Conservation (phyloP, 2,888 invertebrate genomes). For the Drosophila helvetica region DNA sequence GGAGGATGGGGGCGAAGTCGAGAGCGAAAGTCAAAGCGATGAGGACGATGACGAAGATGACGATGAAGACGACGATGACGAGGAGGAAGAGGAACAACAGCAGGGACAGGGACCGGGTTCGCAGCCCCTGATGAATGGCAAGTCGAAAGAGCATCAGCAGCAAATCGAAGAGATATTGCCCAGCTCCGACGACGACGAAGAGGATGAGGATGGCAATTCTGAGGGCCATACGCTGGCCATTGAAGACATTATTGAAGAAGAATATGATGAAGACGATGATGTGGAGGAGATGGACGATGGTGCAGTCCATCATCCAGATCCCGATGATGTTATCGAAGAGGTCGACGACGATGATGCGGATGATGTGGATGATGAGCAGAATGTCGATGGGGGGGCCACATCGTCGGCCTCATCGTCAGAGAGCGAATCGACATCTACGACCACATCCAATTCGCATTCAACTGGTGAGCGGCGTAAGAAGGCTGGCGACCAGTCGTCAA, state of each 20-base stretch:
- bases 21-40: conserved; percentile 22
- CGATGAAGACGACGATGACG: conserved; percentile 61
- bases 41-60: conserved; percentile 58
- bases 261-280: conserved; percentile 54
- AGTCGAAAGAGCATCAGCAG: conserved; percentile 29
- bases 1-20: conserved; percentile 36
- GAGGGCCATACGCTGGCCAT: conserved; percentile 47
- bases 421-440: conserved; percentile 62
- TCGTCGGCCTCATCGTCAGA: conserved; percentile 55
- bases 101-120: conserved; percentile 12
- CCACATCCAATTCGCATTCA: conserved; percentile 62
- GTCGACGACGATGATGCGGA: conserved; percentile 51
- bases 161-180: conserved; percentile 18
- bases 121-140: conserved; percentile 54
- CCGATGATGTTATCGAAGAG: conserved; percentile 47
- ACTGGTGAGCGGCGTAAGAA: conserved; percentile 71
- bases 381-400: conserved; percentile 44
- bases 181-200: conserved; percentile 43
- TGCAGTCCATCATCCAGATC: conserved; percentile 5
- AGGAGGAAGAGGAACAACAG: conserved; percentile 50
- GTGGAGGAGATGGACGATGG: conserved; percentile 45
- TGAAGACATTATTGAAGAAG: conserved; percentile 67
- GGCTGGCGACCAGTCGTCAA: conserved; percentile 58
- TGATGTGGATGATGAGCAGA: conserved; percentile 49
- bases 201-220: conserved; percentile 7